phyloP scores from a whole-genome alignment of 2,888 invertebrate genomes.

The Lymantria dispar region DNA sequence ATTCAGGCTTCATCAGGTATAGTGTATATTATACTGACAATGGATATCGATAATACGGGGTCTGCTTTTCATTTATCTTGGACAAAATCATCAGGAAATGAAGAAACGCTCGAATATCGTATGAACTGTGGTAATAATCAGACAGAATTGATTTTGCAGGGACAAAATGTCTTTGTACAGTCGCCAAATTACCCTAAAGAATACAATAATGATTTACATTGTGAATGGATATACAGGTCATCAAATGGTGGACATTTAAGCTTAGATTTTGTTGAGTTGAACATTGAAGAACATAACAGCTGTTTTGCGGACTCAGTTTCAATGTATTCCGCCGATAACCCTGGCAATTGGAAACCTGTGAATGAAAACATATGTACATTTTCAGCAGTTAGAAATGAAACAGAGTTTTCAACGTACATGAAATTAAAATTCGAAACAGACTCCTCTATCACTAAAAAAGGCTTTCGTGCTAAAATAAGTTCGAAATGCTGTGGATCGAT shows the following conservation, averaged over 20 bases:
- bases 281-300: constrained; percentile 80
- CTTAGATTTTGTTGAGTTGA: constrained; percentile 80
- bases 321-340: constrained; percentile 80
- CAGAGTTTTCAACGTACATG: constrained; percentile 77
- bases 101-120: constrained; percentile 12
- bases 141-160: constrained; percentile 46
- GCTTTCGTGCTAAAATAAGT: constrained; percentile 84
- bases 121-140: constrained; percentile 64
- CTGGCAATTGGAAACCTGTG: constrained; percentile 79
- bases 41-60: constrained; percentile 69
- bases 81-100: constrained; percentile 38
- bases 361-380: constrained; percentile 78
- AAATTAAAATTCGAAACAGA: constrained; percentile 88
- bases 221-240: constrained; percentile 88
- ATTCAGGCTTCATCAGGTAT: constrained; percentile 84
- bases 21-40: constrained; percentile 80
- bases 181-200: constrained; percentile 91
- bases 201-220: constrained; percentile 84
- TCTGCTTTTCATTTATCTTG: constrained; percentile 58
- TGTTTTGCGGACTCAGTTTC: constrained; percentile 85
- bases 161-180: constrained; percentile 53
- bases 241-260: constrained; percentile 82
- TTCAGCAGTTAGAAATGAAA: constrained; percentile 46
- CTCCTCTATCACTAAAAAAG: constrained; percentile 80
- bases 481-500: constrained; percentile 88